Conservation (phyloP, 2,888 invertebrate species). For the Tubulanus polymorphus region DNA sequence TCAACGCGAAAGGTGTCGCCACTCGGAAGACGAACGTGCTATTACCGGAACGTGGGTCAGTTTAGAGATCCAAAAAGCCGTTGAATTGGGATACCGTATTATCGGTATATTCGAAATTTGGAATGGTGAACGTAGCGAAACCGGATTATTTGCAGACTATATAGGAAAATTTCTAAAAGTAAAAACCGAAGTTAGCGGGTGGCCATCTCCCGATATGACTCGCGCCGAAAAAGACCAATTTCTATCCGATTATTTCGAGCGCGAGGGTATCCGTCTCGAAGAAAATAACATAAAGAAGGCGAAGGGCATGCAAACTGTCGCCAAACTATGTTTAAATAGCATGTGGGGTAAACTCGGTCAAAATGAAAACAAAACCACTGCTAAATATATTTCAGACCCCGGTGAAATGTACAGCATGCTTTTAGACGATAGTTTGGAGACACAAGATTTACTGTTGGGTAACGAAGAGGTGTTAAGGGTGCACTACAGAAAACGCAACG, state of each 20-base stretch:
- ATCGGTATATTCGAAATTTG: constrained; percentile 40
- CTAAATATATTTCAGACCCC: constrained; percentile 8
- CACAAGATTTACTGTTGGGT: constrained; percentile 1
- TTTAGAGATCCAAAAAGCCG: constrained; percentile 41
- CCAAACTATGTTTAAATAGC: constrained; percentile 19
- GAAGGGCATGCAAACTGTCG: constrained; percentile 16
- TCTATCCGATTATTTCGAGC: constrained; percentile 9
- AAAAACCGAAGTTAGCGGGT: constrained; percentile 22
- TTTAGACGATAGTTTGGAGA: constrained; percentile 1
- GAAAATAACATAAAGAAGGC: constrained; percentile 16
- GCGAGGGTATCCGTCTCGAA: constrained; percentile 19
- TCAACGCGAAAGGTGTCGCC: constrained; percentile 29
- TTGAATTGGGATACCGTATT: constrained; percentile 37
- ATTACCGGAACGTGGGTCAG: constrained; percentile 43
- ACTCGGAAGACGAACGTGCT: constrained; percentile 28
- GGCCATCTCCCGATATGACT: constrained; percentile 14
- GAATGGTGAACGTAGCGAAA: constrained; percentile 30
- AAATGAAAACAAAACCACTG: constrained; percentile 4
- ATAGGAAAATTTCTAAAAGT: constrained; percentile 10
- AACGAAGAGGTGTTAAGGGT: constrained; percentile 9
- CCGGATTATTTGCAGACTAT: constrained; percentile 1
- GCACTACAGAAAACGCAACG: background rate
- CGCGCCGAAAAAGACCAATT: constrained; percentile 18
- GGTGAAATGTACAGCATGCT: constrained; percentile 12
- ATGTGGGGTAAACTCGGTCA: constrained; percentile 26